These are phyloP conservation scores for Hippopotamus amphibius DNA, from an alignment of 2,113 vertebrate species.

Conservation along the genomic window DNA sequence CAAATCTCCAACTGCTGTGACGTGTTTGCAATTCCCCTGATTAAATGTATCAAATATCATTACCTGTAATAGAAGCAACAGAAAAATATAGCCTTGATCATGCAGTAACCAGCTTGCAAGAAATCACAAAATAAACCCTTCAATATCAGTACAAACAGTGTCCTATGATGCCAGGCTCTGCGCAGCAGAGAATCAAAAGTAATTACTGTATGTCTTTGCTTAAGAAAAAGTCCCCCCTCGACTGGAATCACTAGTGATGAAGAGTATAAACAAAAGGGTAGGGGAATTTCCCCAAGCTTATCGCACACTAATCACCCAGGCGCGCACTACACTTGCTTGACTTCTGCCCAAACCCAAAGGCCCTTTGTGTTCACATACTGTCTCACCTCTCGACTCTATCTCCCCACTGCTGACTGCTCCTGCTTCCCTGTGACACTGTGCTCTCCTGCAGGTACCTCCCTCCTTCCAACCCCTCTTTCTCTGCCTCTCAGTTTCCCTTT, in stretches of 20 bases:
- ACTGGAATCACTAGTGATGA: neutral
- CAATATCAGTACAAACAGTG: neutral
- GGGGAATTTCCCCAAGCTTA: too few relatives aligned
- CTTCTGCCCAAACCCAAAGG: neutral
- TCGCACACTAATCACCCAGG: neutral
- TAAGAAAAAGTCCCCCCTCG: neutral
- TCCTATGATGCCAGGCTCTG: neutral
- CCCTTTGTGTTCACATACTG: neutral
- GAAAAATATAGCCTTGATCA: neutral
- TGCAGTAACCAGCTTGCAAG: neutral
- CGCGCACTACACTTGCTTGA: neutral
- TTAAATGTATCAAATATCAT: neutral
- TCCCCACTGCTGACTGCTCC: too few relatives aligned
- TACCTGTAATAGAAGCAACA: neutral
- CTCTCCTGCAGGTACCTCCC: neutral
- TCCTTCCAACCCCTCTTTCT: neutral
- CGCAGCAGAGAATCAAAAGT: neutral
- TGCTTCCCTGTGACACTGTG: neutral
- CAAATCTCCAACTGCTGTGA: neutral
- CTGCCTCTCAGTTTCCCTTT: neutral
- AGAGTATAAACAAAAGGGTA: neutral
- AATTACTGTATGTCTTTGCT: neutral
- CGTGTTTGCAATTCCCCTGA: neutral
- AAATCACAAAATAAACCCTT: conserved; percentile 34
- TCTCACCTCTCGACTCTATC: neutral